These are phyloP conservation scores for Aepyceros melampus DNA, from an alignment of 2,113 vertebrate genomes.

Conservation along the genomic window DNA sequence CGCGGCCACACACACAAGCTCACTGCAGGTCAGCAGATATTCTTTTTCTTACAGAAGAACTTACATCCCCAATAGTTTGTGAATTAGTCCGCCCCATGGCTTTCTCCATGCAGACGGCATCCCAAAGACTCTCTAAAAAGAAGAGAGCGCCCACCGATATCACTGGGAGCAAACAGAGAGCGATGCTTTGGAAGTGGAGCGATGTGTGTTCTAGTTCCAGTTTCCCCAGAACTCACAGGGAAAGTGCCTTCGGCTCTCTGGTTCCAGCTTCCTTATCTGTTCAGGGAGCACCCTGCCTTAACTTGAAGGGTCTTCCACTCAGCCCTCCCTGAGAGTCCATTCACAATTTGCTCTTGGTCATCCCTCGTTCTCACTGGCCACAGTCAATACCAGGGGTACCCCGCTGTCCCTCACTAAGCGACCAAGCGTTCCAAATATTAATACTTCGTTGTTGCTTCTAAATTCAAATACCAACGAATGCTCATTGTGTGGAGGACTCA, in stretches of 20 bases:
- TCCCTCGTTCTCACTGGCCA: not conserved
- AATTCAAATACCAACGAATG: not conserved
- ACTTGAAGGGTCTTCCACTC: rapidly evolving
- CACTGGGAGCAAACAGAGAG: not conserved
- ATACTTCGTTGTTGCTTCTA: not conserved
- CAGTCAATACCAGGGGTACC: not conserved
- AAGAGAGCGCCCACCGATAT: rapidly evolving
- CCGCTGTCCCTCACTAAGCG: not conserved
- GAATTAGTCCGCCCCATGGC: not conserved
- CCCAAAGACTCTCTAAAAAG: not conserved
- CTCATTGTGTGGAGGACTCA: not conserved
- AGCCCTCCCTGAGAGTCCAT: not conserved
- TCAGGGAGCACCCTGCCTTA: not conserved
- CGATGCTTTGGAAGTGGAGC: not conserved
- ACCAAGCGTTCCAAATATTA: not conserved
- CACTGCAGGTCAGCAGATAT: not conserved
- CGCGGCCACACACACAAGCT: not conserved
- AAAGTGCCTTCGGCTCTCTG: no score
- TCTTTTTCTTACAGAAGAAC: not conserved
- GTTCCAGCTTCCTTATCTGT: not conserved
- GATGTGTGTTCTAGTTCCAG: not conserved
- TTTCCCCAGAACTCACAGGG: not conserved
- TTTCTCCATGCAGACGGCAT: not conserved
- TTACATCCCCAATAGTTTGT: not conserved
- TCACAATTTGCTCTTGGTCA: not conserved